These are phyloP conservation scores for Epinephelus fuscoguttatus DNA, from an alignment of 2,113 vertebrate genomes.

Conservation along the genomic window DNA sequence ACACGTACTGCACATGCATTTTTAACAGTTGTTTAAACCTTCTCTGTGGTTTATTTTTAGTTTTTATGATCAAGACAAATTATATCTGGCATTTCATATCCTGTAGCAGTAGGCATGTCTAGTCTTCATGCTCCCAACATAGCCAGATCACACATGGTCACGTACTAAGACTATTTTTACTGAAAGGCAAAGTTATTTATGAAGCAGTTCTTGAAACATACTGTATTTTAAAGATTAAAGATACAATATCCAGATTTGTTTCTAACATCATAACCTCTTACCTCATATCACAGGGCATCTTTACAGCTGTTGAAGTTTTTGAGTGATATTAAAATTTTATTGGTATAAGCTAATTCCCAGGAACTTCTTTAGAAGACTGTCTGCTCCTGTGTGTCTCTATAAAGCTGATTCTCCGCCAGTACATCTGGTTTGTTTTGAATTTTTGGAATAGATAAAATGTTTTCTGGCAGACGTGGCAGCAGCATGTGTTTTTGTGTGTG, in stretches of 20 bases:
- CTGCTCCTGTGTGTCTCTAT: constrained; percentile 1
- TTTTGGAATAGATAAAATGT: constrained; percentile 50
- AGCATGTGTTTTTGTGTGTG: constrained; percentile 51
- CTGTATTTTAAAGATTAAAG: background rate
- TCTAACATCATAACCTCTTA: background rate
- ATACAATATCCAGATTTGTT: background rate
- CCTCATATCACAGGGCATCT: background rate
- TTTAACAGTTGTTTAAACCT: background rate
- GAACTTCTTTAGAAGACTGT: background rate
- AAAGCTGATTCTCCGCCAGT: constrained; percentile 11
- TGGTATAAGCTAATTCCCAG: background rate
- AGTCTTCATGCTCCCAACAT: background rate
- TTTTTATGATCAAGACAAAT: background rate
- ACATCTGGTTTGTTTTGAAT: constrained; percentile 56
- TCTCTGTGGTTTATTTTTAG: constrained; percentile 19
- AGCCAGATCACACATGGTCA: constrained; percentile 10
- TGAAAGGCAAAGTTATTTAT: constrained; percentile 29
- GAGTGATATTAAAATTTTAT: background rate
- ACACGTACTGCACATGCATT: background rate
- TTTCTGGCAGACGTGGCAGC: constrained; percentile 45
- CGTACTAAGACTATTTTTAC: constrained; percentile 38
- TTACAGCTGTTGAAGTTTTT: background rate
- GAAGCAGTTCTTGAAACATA: constrained; percentile 13
- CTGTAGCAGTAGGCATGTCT: background rate
- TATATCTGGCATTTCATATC: constrained; percentile 15